These are phyloP conservation scores for Tipula unca DNA, from an alignment of 2,888 invertebrate genomes.

Conservation along the genomic window DNA sequence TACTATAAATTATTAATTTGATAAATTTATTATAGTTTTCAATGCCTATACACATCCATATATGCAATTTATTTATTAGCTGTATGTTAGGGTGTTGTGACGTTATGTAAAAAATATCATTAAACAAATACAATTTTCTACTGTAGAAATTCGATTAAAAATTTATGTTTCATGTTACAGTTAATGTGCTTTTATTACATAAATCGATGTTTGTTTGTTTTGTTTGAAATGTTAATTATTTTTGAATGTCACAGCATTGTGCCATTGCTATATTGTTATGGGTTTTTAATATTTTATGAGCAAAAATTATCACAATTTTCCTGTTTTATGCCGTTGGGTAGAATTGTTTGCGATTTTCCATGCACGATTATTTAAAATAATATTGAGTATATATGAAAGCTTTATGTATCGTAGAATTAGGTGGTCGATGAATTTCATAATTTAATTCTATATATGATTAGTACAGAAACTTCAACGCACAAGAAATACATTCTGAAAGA, in stretches of 20 bases:
- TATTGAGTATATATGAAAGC: too few species aligned
- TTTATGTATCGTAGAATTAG: too few species aligned
- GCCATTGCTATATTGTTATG: background rate
- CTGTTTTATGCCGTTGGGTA: background rate
- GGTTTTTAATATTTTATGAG: background rate
- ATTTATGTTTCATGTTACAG: background rate
- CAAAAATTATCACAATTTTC: background rate
- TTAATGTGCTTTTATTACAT: background rate
- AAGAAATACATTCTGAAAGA: too few species aligned
- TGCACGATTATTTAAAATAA: background rate
- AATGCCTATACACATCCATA: background rate
- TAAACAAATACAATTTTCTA: background rate
- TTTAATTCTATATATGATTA: too few species aligned
- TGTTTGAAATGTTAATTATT: background rate
- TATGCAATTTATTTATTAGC: background rate
- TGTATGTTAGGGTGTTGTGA: background rate
- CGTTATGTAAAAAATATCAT: background rate
- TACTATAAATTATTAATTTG: background rate
- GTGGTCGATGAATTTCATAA: too few species aligned
- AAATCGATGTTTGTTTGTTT: background rate
- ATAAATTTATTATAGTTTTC: background rate
- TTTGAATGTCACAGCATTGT: background rate
- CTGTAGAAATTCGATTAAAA: background rate
- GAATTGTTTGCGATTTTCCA: background rate
- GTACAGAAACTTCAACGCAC: too few species aligned